Evolutionary conservation across 2,888 invertebrate species (phyloP).

Genomic region (Pelosia muscerda): DNA sequence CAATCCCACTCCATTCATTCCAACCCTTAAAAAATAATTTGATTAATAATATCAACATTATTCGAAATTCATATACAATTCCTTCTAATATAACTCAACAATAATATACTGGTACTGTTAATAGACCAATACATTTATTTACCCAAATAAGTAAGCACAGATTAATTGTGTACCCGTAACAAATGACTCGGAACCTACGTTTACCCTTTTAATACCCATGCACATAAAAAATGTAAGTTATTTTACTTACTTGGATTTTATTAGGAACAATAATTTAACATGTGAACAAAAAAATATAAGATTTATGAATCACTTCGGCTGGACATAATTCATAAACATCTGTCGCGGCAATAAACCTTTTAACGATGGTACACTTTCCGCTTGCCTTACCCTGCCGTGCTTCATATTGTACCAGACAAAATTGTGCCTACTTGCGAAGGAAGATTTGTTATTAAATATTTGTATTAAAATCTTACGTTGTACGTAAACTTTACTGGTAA

Average conservation of each 20-base stretch:
- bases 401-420: constrained; percentile 43
- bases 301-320: constrained; percentile 66
- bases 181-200: constrained; percentile 22
- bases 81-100: constrained; percentile 12
- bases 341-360: constrained; percentile 72
- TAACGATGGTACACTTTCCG: constrained; percentile 66
- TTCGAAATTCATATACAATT: constrained; percentile 2
- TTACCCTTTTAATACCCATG: constrained; percentile 29
- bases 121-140: constrained; percentile 16
- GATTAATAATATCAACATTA: not conserved
- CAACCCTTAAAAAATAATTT: not conserved
- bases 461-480: not conserved
- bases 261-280: constrained; percentile 54
- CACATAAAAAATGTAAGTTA: constrained; percentile 27
- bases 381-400: constrained; percentile 45
- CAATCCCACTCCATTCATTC: not conserved
- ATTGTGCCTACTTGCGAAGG: constrained; percentile 13
- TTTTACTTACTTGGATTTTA: constrained; percentile 44
- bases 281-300: constrained; percentile 56
- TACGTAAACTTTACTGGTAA: not conserved
- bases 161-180: constrained; percentile 20
- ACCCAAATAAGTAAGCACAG: constrained; percentile 22
- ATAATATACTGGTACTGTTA: constrained; percentile 1
- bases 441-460: not conserved
- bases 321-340: constrained; percentile 75